Conservation (phyloP, 1,140 invertebrate genomes). For the Drosophila miranda region DNA sequence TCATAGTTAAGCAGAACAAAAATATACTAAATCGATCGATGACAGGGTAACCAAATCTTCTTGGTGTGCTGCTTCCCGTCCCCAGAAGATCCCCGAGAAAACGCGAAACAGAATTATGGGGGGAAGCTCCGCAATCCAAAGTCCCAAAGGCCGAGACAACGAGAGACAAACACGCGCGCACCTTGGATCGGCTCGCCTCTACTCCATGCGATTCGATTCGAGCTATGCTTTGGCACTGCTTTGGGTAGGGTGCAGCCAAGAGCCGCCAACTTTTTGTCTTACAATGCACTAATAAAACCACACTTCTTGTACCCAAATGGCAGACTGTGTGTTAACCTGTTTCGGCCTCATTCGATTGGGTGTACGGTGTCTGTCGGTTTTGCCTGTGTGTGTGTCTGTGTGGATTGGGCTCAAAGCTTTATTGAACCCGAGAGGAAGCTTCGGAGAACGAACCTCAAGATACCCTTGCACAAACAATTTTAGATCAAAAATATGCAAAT, state of each 20-base stretch:
- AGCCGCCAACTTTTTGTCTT: constrained; percentile 28
- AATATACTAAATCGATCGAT: too few species aligned
- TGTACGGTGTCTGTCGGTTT: too few species aligned
- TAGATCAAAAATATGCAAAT: too few species aligned
- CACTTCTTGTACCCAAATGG: constrained; percentile 34
- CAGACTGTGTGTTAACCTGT: constrained; percentile 49
- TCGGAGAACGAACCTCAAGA: too few species aligned
- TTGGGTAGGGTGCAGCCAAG: constrained; percentile 3
- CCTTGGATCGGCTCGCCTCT: neutral
- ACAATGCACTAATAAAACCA: constrained; percentile 56
- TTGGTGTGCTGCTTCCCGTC: constrained; percentile 3
- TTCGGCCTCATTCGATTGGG: constrained; percentile 26
- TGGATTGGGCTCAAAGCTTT: too few species aligned
- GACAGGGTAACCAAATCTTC: too few species aligned
- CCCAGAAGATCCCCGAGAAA: constrained; percentile 25
- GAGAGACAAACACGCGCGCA: constrained; percentile 71
- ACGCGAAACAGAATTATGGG: constrained; percentile 56
- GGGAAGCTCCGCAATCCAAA: constrained; percentile 65
- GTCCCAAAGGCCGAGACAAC: constrained; percentile 37
- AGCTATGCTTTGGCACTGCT: neutral
- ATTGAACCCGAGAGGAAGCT: too few species aligned
- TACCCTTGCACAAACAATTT: too few species aligned
- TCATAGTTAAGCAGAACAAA: too few species aligned
- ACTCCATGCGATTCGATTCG: too few species aligned
- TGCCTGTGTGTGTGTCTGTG: too few species aligned